These are phyloP conservation scores for Turritopsis rubra DNA, from an alignment of 30 jellyfish, hydroid and myxozoan species.

Conservation along the genomic window DNA sequence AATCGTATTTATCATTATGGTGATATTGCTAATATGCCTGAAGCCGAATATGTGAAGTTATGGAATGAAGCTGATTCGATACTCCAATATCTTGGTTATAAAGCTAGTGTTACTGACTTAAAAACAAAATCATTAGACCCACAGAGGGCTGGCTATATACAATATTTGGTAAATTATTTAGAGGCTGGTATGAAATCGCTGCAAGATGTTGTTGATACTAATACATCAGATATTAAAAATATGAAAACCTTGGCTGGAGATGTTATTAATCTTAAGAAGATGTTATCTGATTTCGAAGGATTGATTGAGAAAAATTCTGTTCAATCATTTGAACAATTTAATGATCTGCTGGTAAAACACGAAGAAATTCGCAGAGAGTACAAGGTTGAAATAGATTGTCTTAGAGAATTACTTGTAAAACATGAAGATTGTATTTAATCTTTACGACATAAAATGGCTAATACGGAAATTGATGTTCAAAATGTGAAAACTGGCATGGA, in stretches of 20 bases:
- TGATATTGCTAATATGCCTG: background rate
- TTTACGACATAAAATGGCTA: background rate
- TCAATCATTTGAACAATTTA: background rate
- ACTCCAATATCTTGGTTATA: background rate
- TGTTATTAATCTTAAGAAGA: background rate
- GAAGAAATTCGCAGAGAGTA: background rate
- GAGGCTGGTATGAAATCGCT: background rate
- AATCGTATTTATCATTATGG: background rate
- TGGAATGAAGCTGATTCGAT: background rate
- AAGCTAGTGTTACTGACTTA: background rate
- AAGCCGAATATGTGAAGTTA: background rate
- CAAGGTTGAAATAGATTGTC: background rate
- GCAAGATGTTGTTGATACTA: background rate
- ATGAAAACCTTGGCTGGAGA: background rate
- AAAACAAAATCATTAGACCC: background rate
- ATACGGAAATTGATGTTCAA: background rate
- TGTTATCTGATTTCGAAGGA: background rate
- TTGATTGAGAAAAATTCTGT: background rate
- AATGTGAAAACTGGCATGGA: background rate
- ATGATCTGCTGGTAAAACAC: background rate
- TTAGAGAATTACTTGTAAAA: too few species aligned
- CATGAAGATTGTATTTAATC: background rate
- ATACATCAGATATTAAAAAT: background rate
- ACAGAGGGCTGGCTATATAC: background rate
- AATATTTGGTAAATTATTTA: background rate